Base-by-base conservation (phyloP, 2,888 invertebrate genomes). In the Diadegma fenestrale region DNA sequence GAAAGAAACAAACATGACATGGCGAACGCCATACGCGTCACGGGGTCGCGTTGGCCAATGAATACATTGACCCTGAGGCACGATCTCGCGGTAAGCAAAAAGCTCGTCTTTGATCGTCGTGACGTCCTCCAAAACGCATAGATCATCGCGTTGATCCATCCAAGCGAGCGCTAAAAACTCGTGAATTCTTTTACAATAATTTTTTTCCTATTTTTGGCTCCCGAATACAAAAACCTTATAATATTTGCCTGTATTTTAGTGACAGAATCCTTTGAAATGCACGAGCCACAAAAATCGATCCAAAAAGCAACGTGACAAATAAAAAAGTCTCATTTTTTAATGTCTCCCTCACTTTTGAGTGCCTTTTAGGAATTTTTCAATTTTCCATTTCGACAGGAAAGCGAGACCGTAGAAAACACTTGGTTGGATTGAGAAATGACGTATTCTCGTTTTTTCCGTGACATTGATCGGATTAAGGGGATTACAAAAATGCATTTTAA, bases 61-160 rank as follows among this genome's bases (percentile, higher is more conserved):
- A 90, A 90, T 91, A 91, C 89, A 91, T 91, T 91, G 90, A 91
- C 91, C 91, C 82, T 75, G 77, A 87, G 79, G 84, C 87, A 75
- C 86, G 77, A 69, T 79, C 81, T 51, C 48, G 43, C 54, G 54
- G 8, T n/a, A 22, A 71, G 51, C 58, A 82, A 76, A 66, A 43
- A 80, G 61, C 76, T 69, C n/a, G n/a, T n/a, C 51, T 64, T 76
- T 41, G 61, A 71, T 73, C 58, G 72, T 73, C 58, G 72, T 64
- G 41, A 72, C 61, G 76, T 76, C 76, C 76, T 82, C 82, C 80
- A 76, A 76, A 69, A 68, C 19, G 17, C 72, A 77, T 68, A 19
- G 37, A 66, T 63, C 54, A 48, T 63, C 43, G 30, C 61, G 19
- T 76, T 51, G 33, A 73, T 48, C 19, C 73, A 26, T 48, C 1